Base-by-base conservation (phyloP, 1,140 invertebrate genomes). In the Phortica variegata region DNA sequence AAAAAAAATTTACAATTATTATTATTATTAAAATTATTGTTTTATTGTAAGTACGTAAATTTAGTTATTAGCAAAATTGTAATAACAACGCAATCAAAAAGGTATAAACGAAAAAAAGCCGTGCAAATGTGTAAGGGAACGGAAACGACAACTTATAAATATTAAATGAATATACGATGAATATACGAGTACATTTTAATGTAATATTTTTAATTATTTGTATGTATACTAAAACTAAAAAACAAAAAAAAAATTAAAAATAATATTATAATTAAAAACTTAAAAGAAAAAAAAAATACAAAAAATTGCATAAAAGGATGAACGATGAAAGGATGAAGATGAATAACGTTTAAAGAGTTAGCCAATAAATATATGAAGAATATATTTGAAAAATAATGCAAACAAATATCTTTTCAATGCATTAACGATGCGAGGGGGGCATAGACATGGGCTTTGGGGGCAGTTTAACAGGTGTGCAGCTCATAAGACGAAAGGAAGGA, bases 181-280 rank as follows among this genome's bases (percentile, higher is more conserved):
- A 49, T 72, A 72, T 72, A 72, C 68, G 66, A 71, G 58, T 71
- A 71, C 66, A 72, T 72, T 73, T 73, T 68, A 73, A 73, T 73
- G 69, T 73, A 73, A 73, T 73, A 73, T 73, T 73, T 73, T 73
- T 70, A 73, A 73, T 68, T 73, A 73, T 73, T 73, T 73, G 73
- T 73, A 73, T 73, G 70, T 73, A 73, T 73, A 73, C 70, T 73
- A 73, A 73, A 65, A 68, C 65, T 71, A 62, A 70, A 63, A 66
- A 45, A 37, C 47, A 54, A 53, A 63, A 61, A 49, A 56, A 51
- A 54, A 56, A 56, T 39, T 60, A 58, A 52, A 44, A 49, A 45
- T 23, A 56, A 41, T 55, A 47, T 58, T 52, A 68, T 43, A 56
- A 59, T 52, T 17, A 43, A 49, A 53, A 51, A 40, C 36, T 51